A percentile compares a stretch with the other conserved stretches of the same genome.
Evolutionary conservation across 2,113 vertebrate genomes (phyloP).

Genomic region (Campylomormyrus numenius): DNA sequence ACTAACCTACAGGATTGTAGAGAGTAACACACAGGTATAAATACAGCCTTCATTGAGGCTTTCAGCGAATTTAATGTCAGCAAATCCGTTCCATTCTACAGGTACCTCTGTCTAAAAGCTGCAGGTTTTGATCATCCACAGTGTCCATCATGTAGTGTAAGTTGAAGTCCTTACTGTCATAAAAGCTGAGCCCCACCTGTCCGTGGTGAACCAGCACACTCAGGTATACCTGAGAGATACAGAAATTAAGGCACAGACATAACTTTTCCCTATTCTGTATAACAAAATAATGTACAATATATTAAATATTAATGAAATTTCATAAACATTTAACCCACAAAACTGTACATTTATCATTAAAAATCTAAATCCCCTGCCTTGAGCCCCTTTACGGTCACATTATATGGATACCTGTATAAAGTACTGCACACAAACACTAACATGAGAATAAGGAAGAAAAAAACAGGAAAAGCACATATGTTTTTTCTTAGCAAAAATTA

Average conservation of each 20-base stretch:
- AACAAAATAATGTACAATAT: background rate
- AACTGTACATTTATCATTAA: background rate
- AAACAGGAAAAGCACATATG: background rate
- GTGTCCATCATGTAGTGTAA: conserved; percentile 79
- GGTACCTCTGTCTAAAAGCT: conserved; percentile 72
- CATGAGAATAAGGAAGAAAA: background rate
- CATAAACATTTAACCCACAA: background rate
- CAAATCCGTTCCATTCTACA: background rate
- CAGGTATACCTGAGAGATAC: conserved; percentile 61
- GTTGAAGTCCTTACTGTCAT: conserved; percentile 73
- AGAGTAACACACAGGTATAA: background rate
- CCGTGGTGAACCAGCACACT: conserved; percentile 73
- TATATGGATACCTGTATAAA: background rate
- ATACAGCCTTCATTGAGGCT: background rate
- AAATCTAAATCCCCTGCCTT: background rate
- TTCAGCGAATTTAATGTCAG: background rate
- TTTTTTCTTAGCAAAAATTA: background rate
- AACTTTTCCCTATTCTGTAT: background rate
- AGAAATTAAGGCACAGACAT: background rate
- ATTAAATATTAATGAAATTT: background rate
- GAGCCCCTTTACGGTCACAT: background rate
- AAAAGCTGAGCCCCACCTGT: conserved; percentile 76
- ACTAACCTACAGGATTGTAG: background rate
- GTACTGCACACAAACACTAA: background rate
- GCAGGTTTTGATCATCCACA: conserved; percentile 69